Evolutionary conservation across 2,113 vertebrate genomes (phyloP).

Genomic region (Corythaixoides concolor): DNA sequence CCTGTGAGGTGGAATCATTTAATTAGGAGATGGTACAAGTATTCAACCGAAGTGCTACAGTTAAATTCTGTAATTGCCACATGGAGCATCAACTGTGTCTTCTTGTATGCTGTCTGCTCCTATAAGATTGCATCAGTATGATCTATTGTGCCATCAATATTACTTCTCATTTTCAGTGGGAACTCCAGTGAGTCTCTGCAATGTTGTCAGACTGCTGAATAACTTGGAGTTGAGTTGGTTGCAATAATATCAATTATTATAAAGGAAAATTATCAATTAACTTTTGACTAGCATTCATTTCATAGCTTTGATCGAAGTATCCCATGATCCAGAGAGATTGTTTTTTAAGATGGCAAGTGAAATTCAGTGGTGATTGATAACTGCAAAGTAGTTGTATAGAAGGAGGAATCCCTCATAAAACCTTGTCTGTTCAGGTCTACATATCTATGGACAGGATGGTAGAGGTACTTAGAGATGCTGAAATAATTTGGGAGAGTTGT

Average conservation of each 20-base stretch:
- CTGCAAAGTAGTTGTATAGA: neutral
- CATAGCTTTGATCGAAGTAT: neutral
- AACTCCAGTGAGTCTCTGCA: neutral
- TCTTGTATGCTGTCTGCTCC: slow-evolving; percentile 47
- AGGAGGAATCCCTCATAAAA: neutral
- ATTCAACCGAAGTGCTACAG: slow-evolving; percentile 37
- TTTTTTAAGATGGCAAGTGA: neutral
- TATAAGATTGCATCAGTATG: slow-evolving; percentile 7
- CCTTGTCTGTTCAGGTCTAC: neutral
- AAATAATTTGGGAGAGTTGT: neutral
- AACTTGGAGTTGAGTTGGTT: neutral
- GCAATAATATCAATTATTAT: neutral
- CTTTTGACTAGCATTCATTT: neutral
- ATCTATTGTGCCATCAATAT: slow-evolving; percentile 25
- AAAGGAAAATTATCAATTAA: neutral
- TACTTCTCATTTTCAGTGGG: neutral
- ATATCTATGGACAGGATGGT: neutral
- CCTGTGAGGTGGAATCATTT: slow-evolving; percentile 62
- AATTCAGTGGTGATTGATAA: neutral
- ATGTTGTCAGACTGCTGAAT: neutral
- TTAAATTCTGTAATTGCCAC: slow-evolving; percentile 61
- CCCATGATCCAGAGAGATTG: neutral
- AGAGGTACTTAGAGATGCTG: neutral
- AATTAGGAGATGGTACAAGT: slow-evolving; percentile 51
- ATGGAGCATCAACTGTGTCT: slow-evolving; percentile 50